Percentiles rank a stretch among this genome's conserved stretches.
Conservation (phyloP, 2,888 invertebrate genomes). For the Chirona hameri region DNA sequence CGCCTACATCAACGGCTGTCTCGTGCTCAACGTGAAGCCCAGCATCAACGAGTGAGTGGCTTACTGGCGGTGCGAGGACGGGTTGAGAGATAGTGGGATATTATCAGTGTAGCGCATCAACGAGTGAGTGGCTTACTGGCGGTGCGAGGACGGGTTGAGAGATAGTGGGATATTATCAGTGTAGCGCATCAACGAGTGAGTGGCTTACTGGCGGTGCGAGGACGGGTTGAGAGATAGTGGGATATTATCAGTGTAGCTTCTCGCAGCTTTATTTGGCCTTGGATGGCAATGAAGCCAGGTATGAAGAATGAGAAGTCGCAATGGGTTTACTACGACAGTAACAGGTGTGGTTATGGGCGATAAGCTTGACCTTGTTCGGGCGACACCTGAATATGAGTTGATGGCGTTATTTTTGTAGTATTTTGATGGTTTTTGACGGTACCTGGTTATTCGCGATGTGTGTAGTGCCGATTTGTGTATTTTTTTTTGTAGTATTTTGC, state of each 20-base stretch:
- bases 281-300: too few species aligned
- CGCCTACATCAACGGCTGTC: constrained; percentile 6
- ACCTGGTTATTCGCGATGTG: too few species aligned
- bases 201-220: neutral
- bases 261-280: too few species aligned
- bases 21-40: neutral
- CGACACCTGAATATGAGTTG: too few species aligned
- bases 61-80: neutral
- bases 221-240: neutral
- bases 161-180: neutral
- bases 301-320: too few species aligned
- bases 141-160: neutral
- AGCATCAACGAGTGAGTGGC: neutral
- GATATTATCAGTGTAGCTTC: neutral
- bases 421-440: too few species aligned
- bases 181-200: neutral
- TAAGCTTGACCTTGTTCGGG: too few species aligned
- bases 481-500: too few species aligned
- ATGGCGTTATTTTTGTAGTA: too few species aligned
- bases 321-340: too few species aligned
- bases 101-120: neutral
- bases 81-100: neutral
- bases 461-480: too few species aligned
- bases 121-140: neutral
- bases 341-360: too few species aligned